phyloP scores from a whole-genome alignment of 2,797 vertebrate species.

The Australoheros facetus region DNA sequence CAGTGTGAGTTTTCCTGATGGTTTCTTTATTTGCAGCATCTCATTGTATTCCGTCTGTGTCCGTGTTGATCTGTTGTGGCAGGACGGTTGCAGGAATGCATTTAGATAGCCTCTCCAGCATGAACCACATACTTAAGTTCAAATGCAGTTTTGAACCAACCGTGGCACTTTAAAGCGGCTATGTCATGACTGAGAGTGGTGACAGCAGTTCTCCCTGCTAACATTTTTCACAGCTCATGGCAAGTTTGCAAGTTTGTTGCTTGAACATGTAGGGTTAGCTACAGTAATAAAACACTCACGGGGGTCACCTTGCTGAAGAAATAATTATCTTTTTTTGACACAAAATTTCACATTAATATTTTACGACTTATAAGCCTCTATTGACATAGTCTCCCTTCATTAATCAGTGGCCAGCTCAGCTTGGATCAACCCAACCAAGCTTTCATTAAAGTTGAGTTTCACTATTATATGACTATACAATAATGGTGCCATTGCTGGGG shows the following conservation, averaged over 20 bases:
- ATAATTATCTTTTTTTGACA: not conserved
- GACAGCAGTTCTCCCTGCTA: not conserved
- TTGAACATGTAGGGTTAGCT: not conserved
- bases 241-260: not conserved
- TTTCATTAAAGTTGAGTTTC: constrained; percentile 29
- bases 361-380: constrained; percentile 13
- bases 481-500: constrained; percentile 21
- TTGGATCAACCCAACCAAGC: constrained; percentile 26
- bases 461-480: constrained; percentile 9
- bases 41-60: not conserved
- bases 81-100: constrained; percentile 2
- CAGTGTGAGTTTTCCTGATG: constrained; percentile 3
- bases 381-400: constrained; percentile 22
- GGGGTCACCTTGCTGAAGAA: not conserved
- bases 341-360: constrained; percentile 3
- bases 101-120: not conserved
- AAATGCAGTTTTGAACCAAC: constrained; percentile 18
- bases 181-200: not conserved
- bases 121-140: constrained; percentile 12
- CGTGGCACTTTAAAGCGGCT: not conserved
- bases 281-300: not conserved
- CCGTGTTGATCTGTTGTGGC: constrained; percentile 7
- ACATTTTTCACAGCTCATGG: not conserved
- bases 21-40: not conserved
- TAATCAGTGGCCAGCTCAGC: constrained; percentile 16